Evolutionary conservation across 2,888 invertebrate species (phyloP), one percentile per base, ranked within the genome.

Genomic region (Pseudococcus longispinus): DNA sequence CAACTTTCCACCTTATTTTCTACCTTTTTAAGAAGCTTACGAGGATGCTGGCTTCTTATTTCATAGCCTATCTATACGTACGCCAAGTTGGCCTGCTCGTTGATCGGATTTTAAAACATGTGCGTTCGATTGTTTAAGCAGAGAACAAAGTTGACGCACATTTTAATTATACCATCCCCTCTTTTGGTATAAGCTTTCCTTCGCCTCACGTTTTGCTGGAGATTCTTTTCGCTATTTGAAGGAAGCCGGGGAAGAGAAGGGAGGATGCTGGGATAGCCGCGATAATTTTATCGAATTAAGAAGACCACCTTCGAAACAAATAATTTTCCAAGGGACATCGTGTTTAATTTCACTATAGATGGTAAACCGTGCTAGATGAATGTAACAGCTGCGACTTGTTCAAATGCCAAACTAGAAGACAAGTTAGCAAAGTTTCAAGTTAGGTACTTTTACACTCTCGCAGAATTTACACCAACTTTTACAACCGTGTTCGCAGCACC

Each of bases 1-100:
- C 60, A 84, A 84, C 84, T 83, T 84, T 84, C 32, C 60, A 84
- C 84, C 84, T 84, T 84, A 84, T 32, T 84, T 84, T 84, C 84
- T 51, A 84, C 84, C 84, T 84, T 84, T 84, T 84, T 84, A 84
- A 84, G 84, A 32, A 84, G 84, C 51, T 29, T 84, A 84, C 42
- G 37, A n/a, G n/a, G n/a, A n/a, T 42, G 20, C 77, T 18, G 11
- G 46, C 83, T 83, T 60, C 55, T 55, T 80, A 80, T 42, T 37
- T 37, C 32, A n/a, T 15, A n/a, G 32, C 37, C 37, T 37, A 37
- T 37, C 37, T 37, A 9, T 4, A 4, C 1, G n/a, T n/a, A n/a
- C n/a, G n/a, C n/a, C n/a, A n/a, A 74, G 29, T 80, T 9, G 77
- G 42, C 77, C 20, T 20, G 20, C 11, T 60, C 15, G 77, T 42